phyloP scores from a whole-genome alignment of 2,113 vertebrate species.

The Vulpes lagopus region DNA sequence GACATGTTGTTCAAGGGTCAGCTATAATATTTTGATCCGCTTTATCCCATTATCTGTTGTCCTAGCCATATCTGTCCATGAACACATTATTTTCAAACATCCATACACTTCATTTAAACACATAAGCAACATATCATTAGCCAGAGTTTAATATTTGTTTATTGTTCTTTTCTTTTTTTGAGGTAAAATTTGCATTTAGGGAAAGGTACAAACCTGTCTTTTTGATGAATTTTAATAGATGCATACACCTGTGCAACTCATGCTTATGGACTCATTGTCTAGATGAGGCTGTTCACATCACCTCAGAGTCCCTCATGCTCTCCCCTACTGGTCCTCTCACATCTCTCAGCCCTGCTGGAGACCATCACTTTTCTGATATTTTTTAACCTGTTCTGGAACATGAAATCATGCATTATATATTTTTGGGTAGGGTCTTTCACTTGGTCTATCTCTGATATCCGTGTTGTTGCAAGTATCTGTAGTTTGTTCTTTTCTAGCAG shows the following conservation, averaged over 20 bases:
- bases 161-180: not conserved
- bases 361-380: not conserved
- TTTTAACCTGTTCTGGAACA: not conserved
- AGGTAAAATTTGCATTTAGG: not conserved
- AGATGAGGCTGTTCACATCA: not conserved
- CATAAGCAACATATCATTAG: not conserved
- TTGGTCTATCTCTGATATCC: not conserved
- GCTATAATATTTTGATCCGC: not conserved
- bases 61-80: not conserved
- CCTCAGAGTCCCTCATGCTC: not conserved
- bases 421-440: not conserved
- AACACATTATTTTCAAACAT: not conserved
- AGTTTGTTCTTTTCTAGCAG: not conserved
- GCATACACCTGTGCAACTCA: not conserved
- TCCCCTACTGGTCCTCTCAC: not conserved
- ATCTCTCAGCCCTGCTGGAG: not conserved
- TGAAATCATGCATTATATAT: not conserved
- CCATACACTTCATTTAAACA: not conserved
- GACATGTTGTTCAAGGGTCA: not conserved
- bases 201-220: not conserved
- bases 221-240: not conserved
- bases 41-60: not conserved
- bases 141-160: not conserved
- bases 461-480: not conserved
- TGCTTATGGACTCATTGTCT: too few relatives aligned